phyloP scores from a whole-genome alignment of 2,888 invertebrate species.

The Priocnemis perturbator region DNA sequence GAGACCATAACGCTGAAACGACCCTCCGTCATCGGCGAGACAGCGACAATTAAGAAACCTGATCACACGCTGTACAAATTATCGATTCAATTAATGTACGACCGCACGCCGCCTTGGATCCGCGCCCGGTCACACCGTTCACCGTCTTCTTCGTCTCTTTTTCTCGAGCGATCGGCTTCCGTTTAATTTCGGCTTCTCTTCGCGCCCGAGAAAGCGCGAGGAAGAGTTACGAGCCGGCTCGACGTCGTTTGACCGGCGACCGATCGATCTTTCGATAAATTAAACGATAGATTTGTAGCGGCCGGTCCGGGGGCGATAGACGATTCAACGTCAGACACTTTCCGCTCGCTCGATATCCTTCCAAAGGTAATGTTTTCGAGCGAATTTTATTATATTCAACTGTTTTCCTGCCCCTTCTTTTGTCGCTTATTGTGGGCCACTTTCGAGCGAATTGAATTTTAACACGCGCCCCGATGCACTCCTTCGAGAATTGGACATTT shows the following conservation, averaged over 20 bases:
- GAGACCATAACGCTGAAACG: constrained; percentile 12
- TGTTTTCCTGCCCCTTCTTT: background rate
- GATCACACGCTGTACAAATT: constrained; percentile 32
- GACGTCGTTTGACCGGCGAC: background rate
- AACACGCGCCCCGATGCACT: too few species aligned
- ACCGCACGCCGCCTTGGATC: too few species aligned
- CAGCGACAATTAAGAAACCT: constrained; percentile 38
- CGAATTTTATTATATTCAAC: background rate
- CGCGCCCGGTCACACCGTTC: background rate
- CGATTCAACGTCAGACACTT: background rate
- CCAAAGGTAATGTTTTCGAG: background rate
- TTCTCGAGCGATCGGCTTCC: background rate
- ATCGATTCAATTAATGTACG: constrained; percentile 42
- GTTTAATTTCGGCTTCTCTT: background rate
- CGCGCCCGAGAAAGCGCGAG: background rate
- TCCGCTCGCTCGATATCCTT: background rate
- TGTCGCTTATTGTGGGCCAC: background rate
- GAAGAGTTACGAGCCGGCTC: constrained; percentile 1
- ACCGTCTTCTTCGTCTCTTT: background rate
- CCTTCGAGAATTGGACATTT: too few species aligned
- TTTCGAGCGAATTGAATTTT: too few species aligned
- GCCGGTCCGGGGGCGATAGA: background rate
- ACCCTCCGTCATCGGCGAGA: constrained; percentile 24
- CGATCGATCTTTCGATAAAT: too few species aligned
- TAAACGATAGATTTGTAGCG: too few species aligned